Conservation (phyloP, 2,113 vertebrate genomes). For the Tachysurus fulvidraco region DNA sequence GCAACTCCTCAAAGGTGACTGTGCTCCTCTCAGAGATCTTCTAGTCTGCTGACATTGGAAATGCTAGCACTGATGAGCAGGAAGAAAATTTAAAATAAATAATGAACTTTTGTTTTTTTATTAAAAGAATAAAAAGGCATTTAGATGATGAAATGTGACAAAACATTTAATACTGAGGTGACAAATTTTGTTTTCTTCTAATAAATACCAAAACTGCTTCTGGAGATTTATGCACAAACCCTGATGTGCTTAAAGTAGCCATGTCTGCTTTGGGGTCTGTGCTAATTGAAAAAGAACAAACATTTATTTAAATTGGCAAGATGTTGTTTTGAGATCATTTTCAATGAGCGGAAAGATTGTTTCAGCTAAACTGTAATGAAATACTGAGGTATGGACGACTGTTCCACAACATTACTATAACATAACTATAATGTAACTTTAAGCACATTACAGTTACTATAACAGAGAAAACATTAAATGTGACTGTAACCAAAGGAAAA, state of each 20-base stretch:
- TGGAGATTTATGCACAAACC: background rate
- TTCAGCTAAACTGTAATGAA: background rate
- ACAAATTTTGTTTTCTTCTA: background rate
- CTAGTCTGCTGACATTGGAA: background rate
- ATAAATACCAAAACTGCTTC: background rate
- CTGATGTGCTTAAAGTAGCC: background rate
- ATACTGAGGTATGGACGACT: background rate
- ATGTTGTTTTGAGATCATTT: background rate
- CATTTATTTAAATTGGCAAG: background rate
- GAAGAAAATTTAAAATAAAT: background rate
- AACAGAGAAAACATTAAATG: too few species aligned
- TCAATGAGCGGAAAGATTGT: background rate
- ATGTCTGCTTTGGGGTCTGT: background rate
- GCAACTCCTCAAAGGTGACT: constrained; percentile 54
- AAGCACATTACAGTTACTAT: background rate
- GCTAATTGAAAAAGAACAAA: background rate
- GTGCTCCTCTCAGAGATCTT: background rate
- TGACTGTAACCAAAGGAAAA: too few species aligned
- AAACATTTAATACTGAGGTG: background rate
- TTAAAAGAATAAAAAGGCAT: background rate
- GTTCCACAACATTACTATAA: background rate
- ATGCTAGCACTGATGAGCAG: background rate
- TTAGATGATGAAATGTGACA: background rate
- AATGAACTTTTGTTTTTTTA: background rate
- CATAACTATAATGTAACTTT: background rate